Evolutionary conservation across 2,797 vertebrate genomes (phyloP).

Genomic region (Pseudochirops corinnae): DNA sequence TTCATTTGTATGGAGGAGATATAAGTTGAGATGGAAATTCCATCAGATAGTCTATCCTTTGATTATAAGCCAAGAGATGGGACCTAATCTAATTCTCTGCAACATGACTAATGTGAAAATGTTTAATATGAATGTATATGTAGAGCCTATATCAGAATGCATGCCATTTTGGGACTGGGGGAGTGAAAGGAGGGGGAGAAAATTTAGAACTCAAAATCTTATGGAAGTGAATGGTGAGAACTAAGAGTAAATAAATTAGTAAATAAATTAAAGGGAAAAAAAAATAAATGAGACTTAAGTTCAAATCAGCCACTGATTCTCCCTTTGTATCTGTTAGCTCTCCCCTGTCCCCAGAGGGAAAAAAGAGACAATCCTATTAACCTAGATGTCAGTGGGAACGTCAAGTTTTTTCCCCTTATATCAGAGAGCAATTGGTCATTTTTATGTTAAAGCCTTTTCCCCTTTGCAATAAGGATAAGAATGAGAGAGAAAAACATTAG

Average conservation of each 20-base stretch:
- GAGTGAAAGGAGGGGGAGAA: no score
- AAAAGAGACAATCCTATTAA: not conserved
- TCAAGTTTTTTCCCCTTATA: not conserved
- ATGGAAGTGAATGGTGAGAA: no score
- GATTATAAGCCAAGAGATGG: not conserved
- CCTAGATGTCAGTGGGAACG: not conserved
- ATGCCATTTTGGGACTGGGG: no score
- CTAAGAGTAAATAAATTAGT: no score
- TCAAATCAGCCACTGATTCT: not conserved
- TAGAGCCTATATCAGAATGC: no score
- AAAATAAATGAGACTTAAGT: not conserved
- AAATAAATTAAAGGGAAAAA: no score
- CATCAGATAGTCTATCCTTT: not conserved
- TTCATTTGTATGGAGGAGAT: not conserved
- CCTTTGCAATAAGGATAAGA: slow-evolving; percentile 3
- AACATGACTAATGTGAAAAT: no score
- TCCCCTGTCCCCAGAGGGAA: not conserved
- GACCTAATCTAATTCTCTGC: not conserved
- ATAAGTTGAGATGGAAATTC: not conserved
- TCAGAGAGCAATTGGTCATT: not conserved
- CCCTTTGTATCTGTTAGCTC: not conserved
- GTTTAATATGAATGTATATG: no score
- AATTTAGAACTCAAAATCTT: no score
- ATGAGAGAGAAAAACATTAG: not conserved
- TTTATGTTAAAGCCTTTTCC: not conserved